phyloP scores from a whole-genome alignment of 2,888 invertebrate species.

The Dasysyrphus albostriatus region DNA sequence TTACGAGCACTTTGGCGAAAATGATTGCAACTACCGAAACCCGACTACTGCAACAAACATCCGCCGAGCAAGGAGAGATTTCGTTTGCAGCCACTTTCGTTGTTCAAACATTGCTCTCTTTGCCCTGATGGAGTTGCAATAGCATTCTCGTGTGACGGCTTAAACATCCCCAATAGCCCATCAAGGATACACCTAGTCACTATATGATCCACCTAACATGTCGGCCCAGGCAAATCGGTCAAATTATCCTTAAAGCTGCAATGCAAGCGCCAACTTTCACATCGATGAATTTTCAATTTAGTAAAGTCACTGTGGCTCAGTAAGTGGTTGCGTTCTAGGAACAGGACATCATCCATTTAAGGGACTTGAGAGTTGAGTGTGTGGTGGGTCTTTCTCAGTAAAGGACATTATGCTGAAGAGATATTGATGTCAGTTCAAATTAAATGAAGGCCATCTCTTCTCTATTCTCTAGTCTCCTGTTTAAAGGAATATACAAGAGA shows the following conservation, averaged over 20 bases:
- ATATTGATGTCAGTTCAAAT: constrained; percentile 47
- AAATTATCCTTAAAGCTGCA: constrained; percentile 57
- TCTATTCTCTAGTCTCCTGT: background rate
- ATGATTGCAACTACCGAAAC: constrained; percentile 63
- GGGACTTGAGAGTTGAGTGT: constrained; percentile 5
- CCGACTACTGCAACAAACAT: constrained; percentile 34
- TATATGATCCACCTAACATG: constrained; percentile 34
- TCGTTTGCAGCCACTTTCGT: background rate
- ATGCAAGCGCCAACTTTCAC: constrained; percentile 58
- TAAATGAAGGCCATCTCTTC: constrained; percentile 9
- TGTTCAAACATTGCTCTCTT: background rate
- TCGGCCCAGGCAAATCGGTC: constrained; percentile 41
- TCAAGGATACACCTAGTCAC: constrained; percentile 2
- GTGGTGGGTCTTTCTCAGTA: background rate
- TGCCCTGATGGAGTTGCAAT: constrained; percentile 11
- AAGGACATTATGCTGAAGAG: constrained; percentile 45
- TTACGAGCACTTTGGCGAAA: constrained; percentile 68
- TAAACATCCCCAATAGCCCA: constrained; percentile 20
- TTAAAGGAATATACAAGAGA: background rate
- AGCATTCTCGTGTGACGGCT: background rate
- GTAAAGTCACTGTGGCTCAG: constrained; percentile 41
- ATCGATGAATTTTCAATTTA: constrained; percentile 71
- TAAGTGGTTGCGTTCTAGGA: constrained; percentile 17
- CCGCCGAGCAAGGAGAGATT: background rate
- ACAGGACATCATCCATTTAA: constrained; percentile 19